Evolutionary conservation across 2,113 vertebrate genomes (phyloP).

Genomic region (Cygnus buccinator): DNA sequence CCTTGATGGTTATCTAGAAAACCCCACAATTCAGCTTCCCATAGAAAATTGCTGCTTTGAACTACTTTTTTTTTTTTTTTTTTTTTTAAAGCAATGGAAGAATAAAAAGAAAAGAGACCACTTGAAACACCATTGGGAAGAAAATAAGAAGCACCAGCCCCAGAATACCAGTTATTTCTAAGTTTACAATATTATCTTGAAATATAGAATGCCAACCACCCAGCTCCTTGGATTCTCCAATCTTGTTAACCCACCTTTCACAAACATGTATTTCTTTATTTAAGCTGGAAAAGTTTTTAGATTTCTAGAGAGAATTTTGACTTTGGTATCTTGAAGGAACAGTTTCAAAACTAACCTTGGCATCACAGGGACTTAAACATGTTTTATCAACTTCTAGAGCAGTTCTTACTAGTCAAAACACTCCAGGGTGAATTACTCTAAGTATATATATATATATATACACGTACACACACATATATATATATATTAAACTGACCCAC

Average conservation of each 20-base stretch:
- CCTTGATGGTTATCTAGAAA: not conserved
- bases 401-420: not conserved
- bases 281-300: not conserved
- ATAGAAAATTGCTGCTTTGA: not conserved
- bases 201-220: not conserved
- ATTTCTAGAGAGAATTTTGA: not conserved
- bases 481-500: too few species aligned
- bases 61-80: not conserved
- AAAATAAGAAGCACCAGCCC: not conserved
- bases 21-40: not conserved
- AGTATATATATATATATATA: too few species aligned
- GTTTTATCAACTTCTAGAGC: not conserved
- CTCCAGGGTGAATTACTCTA: not conserved
- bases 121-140: not conserved
- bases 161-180: not conserved
- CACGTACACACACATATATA: too few species aligned
- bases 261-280: rapidly evolving
- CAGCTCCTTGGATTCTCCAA: not conserved
- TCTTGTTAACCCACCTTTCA: not conserved
- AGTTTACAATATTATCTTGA: not conserved
- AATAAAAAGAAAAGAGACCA: not conserved
- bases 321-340: not conserved
- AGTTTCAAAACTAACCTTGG: not conserved
- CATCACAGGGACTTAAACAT: not conserved
- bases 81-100: not conserved